phyloP scores from a whole-genome alignment of 2,888 invertebrate genomes.

The Ganaspis brasiliensis region DNA sequence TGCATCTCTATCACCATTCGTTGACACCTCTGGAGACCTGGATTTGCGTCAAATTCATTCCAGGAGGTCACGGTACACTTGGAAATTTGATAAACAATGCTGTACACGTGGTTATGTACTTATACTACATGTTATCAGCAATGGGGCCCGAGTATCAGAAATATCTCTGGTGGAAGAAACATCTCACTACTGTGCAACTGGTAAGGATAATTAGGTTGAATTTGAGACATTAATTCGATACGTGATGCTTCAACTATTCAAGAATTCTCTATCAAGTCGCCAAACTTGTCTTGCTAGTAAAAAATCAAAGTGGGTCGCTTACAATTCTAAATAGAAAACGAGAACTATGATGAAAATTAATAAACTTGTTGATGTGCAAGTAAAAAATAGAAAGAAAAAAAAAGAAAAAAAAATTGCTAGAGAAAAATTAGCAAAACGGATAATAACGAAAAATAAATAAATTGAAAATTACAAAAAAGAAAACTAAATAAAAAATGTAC shows the following conservation, averaged over 20 bases:
- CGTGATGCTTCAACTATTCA: background rate
- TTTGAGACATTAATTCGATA: background rate
- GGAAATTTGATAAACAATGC: constrained; percentile 93
- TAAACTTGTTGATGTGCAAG: background rate
- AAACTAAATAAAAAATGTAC: no score
- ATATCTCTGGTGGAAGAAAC: constrained; percentile 95
- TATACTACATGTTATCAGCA: constrained; percentile 92
- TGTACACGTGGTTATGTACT: constrained; percentile 94
- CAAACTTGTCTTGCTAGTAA: background rate
- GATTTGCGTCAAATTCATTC: constrained; percentile 89
- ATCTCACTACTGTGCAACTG: constrained; percentile 91
- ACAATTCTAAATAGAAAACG: background rate
- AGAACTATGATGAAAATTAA: no score
- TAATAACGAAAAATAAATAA: no score
- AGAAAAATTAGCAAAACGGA: no score
- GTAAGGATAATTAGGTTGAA: constrained; percentile 81
- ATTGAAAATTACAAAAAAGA: no score
- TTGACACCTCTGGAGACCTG: constrained; percentile 90
- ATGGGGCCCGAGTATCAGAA: constrained; percentile 93
- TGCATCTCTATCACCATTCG: constrained; percentile 93
- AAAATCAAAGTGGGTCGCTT: background rate
- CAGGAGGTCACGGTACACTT: constrained; percentile 94
- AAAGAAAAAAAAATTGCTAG: no score
- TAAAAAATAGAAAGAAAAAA: background rate
- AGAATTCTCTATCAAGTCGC: background rate